phyloP scores from a whole-genome alignment of 2,113 vertebrate species.

The Heptranchias perlo region DNA sequence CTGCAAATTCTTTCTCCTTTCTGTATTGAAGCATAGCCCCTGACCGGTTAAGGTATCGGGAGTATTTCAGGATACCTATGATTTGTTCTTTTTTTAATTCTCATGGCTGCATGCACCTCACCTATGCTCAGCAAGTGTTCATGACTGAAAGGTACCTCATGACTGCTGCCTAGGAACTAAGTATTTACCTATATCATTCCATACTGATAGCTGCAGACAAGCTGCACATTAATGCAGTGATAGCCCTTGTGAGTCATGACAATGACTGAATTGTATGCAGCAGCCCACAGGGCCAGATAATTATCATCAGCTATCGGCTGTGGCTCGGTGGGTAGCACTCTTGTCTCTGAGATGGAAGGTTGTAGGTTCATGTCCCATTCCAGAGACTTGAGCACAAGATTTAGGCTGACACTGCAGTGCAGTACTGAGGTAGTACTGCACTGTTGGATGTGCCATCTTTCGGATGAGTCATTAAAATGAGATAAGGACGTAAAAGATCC shows the following conservation, averaged over 20 bases:
- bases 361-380: too few species aligned
- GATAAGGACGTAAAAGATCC: too few species aligned
- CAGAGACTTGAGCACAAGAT: too few species aligned
- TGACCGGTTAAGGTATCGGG: not conserved
- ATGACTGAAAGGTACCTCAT: not conserved
- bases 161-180: not conserved
- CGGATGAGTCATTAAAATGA: too few species aligned
- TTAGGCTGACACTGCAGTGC: too few species aligned
- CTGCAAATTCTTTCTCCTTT: not conserved
- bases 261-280: not conserved
- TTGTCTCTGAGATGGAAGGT: too few species aligned
- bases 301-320: too few species aligned
- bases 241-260: not conserved
- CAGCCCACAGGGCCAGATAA: not conserved
- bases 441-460: too few species aligned
- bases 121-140: not conserved
- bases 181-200: not conserved
- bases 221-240: not conserved
- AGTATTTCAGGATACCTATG: not conserved
- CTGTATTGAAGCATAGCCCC: not conserved
- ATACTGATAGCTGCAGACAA: not conserved
- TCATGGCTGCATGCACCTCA: not conserved
- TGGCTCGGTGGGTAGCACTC: too few species aligned
- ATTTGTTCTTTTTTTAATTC: not conserved
- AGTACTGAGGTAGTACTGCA: too few species aligned